These are phyloP conservation scores for Lithophane socia DNA, from an alignment of 2,888 invertebrate species.

Conservation along the genomic window DNA sequence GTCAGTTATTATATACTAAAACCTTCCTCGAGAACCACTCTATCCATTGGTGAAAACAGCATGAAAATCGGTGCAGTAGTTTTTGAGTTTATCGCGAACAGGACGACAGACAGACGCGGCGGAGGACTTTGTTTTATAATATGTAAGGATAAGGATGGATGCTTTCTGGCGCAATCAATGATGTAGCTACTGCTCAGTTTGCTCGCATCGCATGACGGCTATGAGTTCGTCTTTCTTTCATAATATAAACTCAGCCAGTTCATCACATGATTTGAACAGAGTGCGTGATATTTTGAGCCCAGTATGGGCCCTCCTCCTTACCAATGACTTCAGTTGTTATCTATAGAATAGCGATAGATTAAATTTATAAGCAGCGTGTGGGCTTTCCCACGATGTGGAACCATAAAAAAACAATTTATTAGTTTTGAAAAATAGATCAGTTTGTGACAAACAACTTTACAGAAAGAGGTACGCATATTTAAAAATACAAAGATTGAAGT, in stretches of 20 bases:
- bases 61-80: too few relatives aligned
- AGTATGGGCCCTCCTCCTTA: background rate
- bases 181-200: background rate
- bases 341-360: slow-evolving; percentile 28
- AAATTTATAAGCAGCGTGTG: slow-evolving; percentile 36
- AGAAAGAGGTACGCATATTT: too few relatives aligned
- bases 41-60: too few relatives aligned
- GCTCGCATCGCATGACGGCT: background rate
- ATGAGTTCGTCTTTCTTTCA: background rate
- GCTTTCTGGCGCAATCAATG: background rate
- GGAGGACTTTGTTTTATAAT: too few relatives aligned
- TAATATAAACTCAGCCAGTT: too few relatives aligned
- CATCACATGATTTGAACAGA: background rate
- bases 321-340: slow-evolving; percentile 19
- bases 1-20: too few relatives aligned
- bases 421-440: slow-evolving; percentile 12
- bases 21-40: too few relatives aligned
- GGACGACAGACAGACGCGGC: too few relatives aligned
- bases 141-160: background rate
- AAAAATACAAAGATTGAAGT: too few relatives aligned
- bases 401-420: slow-evolving; percentile 23
- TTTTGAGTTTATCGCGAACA: too few relatives aligned
- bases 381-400: slow-evolving; percentile 9
- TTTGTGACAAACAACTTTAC: slow-evolving; percentile 15
- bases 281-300: background rate